Conservation (phyloP, 2,113 vertebrate genomes). For the Nibea coibor region DNA sequence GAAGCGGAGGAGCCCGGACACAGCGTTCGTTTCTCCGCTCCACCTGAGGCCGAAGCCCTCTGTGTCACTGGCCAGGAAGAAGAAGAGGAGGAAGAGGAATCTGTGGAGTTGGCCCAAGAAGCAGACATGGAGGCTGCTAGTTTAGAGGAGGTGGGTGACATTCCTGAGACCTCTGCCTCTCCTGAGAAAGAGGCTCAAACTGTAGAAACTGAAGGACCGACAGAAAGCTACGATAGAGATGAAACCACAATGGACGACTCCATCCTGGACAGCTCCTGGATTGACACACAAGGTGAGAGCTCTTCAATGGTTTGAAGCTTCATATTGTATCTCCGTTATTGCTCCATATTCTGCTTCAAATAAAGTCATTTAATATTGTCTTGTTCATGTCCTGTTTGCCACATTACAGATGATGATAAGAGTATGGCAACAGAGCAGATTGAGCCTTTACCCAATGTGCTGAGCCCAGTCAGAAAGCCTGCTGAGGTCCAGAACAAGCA, state of each 20-base stretch:
- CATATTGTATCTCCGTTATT: not conserved
- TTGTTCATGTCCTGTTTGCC: not conserved
- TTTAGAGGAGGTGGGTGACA: constrained; percentile 81
- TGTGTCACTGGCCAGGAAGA: constrained; percentile 69
- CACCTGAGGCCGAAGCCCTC: constrained; percentile 81
- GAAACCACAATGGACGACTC: constrained; percentile 99
- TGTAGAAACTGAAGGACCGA: constrained; percentile 87
- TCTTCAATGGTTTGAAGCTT: not conserved
- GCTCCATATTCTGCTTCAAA: not conserved
- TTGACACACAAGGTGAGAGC: constrained; percentile 96
- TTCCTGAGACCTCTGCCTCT: constrained; percentile 85
- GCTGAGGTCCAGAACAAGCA: constrained; percentile 60
- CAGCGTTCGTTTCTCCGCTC: constrained; percentile 93
- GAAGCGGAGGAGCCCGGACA: constrained; percentile 92
- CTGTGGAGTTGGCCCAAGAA: constrained; percentile 84
- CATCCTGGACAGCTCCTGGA: constrained; percentile 98
- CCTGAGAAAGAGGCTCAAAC: constrained; percentile 82
- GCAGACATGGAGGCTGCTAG: constrained; percentile 84
- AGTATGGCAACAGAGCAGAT: constrained; percentile 95
- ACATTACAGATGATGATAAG: constrained; percentile 92
- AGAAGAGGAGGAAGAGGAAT: constrained; percentile 78
- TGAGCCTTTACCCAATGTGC: constrained; percentile 90
- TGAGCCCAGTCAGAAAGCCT: constrained; percentile 83
- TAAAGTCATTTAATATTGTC: not conserved
- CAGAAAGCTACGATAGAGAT: constrained; percentile 94